Evolutionary conservation across 2,888 invertebrate genomes (phyloP).

Genomic region (Diploptera punctata): DNA sequence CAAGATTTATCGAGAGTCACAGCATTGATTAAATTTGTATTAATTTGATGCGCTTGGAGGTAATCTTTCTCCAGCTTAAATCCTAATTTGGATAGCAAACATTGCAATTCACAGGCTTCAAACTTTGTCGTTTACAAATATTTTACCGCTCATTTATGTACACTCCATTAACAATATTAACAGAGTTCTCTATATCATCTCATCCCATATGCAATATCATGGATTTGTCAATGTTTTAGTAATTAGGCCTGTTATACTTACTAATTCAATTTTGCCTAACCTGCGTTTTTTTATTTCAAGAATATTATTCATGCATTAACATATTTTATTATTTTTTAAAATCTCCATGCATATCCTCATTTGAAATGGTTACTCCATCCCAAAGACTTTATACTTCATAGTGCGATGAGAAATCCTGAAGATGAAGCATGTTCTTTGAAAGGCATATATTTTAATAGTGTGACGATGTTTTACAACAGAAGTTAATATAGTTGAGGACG

Average conservation of each 20-base stretch:
- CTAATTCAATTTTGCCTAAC: neutral
- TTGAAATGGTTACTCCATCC: too few species aligned
- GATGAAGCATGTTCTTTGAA: too few species aligned
- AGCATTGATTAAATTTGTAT: neutral
- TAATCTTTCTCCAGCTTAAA: constrained; percentile 4
- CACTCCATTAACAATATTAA: constrained; percentile 3
- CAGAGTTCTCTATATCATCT: neutral
- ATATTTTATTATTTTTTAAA: too few species aligned
- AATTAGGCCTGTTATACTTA: neutral
- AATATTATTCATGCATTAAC: too few species aligned
- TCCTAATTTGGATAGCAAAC: neutral
- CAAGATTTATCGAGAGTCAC: too few species aligned
- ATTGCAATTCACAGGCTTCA: neutral
- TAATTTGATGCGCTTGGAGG: neutral
- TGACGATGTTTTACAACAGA: too few species aligned
- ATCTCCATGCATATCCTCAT: too few species aligned
- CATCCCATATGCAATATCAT: neutral
- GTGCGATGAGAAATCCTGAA: too few species aligned
- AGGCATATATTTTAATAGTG: too few species aligned
- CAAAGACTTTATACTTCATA: too few species aligned
- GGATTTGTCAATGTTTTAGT: neutral
- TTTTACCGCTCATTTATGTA: neutral
- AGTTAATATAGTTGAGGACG: too few species aligned
- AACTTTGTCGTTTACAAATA: neutral
- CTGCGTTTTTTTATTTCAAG: too few species aligned